Percentiles rank a stretch among this genome's conserved stretches.
Evolutionary conservation across 2,113 vertebrate genomes (phyloP).

Genomic region (Cyprinus carpio): DNA sequence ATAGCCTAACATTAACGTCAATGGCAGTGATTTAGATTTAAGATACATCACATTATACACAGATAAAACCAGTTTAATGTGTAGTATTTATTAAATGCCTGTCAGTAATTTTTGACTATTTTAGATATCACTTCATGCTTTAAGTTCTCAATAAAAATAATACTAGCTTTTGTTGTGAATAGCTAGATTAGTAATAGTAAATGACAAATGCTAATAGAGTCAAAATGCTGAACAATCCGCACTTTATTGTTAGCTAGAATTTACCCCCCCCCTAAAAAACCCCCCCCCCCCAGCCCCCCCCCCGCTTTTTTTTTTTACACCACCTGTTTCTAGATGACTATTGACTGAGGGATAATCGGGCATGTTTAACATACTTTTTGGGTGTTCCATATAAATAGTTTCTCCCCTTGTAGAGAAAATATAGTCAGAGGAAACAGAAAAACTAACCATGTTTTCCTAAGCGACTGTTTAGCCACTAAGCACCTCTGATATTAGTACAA

Average conservation of each 20-base stretch:
- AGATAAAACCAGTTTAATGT: constrained; percentile 3
- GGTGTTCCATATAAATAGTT: no score
- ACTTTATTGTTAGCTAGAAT: constrained; percentile 4
- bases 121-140: not conserved
- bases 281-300: no score
- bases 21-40: not conserved
- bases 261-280: no score
- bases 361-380: no score
- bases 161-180: not conserved
- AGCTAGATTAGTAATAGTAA: constrained; percentile 12
- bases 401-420: no score
- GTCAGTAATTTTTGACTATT: not conserved
- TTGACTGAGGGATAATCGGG: constrained; percentile 56
- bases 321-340: constrained; percentile 54
- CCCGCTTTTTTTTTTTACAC: no score
- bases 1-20: not conserved
- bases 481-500: no score
- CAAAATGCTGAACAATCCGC: not conserved
- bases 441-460: no score
- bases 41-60: no score
- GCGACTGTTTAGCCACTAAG: no score
- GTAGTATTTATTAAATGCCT: not conserved
- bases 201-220: not conserved
- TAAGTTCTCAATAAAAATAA: not conserved
- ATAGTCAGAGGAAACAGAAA: no score